Evolutionary conservation across 2,113 vertebrate genomes (phyloP).

Genomic region (Anser cygnoides): DNA sequence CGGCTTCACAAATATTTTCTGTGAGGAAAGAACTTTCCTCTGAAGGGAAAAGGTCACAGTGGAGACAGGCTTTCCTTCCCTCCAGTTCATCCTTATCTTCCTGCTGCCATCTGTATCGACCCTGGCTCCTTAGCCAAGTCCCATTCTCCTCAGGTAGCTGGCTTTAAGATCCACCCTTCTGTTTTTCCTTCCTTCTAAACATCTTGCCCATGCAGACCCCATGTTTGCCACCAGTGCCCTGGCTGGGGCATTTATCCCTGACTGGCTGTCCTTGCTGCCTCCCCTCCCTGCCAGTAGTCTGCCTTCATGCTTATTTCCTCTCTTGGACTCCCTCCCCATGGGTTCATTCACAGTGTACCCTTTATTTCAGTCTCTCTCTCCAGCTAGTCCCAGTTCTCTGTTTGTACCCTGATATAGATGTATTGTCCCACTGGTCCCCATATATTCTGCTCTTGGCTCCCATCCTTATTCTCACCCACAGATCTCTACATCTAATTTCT

Average conservation of each 20-base stretch:
- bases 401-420: background rate
- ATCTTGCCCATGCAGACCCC: background rate
- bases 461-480: background rate
- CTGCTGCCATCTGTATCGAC: background rate
- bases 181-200: background rate
- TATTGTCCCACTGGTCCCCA: background rate
- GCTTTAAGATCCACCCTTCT: background rate
- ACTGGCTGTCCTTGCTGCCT: background rate
- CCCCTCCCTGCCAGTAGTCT: background rate
- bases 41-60: background rate
- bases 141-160: background rate
- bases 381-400: background rate
- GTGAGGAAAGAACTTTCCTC: background rate
- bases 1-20: background rate
- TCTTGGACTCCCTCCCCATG: background rate
- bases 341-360: background rate
- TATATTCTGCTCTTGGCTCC: background rate
- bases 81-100: background rate
- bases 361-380: background rate
- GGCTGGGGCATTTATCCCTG: background rate
- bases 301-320: background rate
- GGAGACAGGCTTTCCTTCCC: background rate
- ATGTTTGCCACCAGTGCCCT: background rate
- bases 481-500: background rate
- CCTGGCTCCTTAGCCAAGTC: background rate